phyloP scores from a whole-genome alignment of 2,888 invertebrate species.

The Pyrocoelia pectoralis region DNA sequence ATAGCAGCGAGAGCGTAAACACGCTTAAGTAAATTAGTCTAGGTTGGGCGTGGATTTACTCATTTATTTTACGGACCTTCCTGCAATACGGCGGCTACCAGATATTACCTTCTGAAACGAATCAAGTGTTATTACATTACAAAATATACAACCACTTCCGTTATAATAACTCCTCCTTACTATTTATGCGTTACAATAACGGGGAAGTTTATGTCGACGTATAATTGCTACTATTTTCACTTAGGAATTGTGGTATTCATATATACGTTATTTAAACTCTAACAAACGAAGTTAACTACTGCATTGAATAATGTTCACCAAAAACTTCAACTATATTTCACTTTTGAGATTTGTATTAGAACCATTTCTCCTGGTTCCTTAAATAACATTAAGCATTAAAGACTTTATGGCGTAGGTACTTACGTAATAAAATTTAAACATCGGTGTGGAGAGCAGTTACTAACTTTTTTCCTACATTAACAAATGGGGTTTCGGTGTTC shows the following conservation, averaged over 20 bases:
- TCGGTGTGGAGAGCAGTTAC: no score
- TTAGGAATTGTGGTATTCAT: neutral
- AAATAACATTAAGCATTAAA: no score
- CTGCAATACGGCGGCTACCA: conserved; percentile 9
- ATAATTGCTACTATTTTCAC: neutral
- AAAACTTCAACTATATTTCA: no score
- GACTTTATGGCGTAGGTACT: no score
- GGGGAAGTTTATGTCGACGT: neutral
- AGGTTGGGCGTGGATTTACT: conserved; percentile 33
- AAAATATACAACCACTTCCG: neutral
- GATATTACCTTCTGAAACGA: conserved; percentile 14
- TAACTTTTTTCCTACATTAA: no score
- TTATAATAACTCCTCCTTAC: neutral
- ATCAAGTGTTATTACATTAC: conserved; percentile 9
- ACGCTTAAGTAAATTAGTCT: conserved; percentile 41
- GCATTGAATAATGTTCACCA: no score
- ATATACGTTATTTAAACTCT: neutral
- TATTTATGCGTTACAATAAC: neutral
- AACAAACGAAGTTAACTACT: neutral
- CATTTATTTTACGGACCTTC: conserved; percentile 23
- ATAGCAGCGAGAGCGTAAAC: conserved; percentile 35
- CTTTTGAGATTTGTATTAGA: no score
- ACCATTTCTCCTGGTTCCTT: no score
- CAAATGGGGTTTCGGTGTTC: no score
- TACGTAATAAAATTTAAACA: no score